Percentiles rank a stretch among this genome's conserved stretches.
These are phyloP conservation scores for Subacronicta megacephala DNA, from an alignment of 2,888 invertebrate genomes.

Conservation along the genomic window DNA sequence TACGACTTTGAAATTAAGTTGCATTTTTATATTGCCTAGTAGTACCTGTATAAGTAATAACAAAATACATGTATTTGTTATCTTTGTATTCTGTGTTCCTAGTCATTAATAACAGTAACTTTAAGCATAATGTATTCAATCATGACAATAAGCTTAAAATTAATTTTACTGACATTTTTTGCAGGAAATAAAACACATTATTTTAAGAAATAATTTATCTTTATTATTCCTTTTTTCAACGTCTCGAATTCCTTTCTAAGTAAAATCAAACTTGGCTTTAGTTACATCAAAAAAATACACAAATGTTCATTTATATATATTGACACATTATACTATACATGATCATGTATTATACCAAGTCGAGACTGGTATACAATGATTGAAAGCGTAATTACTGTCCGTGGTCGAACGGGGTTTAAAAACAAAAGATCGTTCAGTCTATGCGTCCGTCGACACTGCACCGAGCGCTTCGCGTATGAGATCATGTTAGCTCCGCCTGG, in stretches of 20 bases:
- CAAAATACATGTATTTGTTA: slow-evolving; percentile 16
- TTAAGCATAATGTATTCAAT: slow-evolving; percentile 55
- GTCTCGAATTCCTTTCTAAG: slow-evolving; percentile 88
- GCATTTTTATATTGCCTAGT: slow-evolving; percentile 34
- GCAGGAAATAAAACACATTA: slow-evolving; percentile 80
- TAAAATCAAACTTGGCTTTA: slow-evolving; percentile 88
- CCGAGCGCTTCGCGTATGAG: slow-evolving; percentile 70
- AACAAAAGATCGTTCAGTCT: slow-evolving; percentile 73
- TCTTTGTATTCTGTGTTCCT: slow-evolving; percentile 44
- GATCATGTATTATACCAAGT: slow-evolving; percentile 69
- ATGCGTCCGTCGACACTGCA: slow-evolving; percentile 66
- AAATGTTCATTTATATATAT: slow-evolving; percentile 84
- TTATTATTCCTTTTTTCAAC: slow-evolving; percentile 87
- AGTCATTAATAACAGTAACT: slow-evolving; percentile 47
- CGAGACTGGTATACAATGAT: slow-evolving; percentile 67
- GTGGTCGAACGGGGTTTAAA: slow-evolving; percentile 45
- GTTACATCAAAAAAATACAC: slow-evolving; percentile 89
- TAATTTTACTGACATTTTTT: slow-evolving; percentile 28
- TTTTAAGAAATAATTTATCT: slow-evolving; percentile 87
- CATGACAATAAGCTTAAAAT: slow-evolving; percentile 58
- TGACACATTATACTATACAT: slow-evolving; percentile 82
- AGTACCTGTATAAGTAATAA: slow-evolving; percentile 39
- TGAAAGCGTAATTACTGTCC: slow-evolving; percentile 63
- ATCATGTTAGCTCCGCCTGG: slow-evolving; percentile 69
- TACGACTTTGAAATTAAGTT: slow-evolving; percentile 33